A percentile compares a stretch with the other conserved stretches of the same genome.
Evolutionary conservation across 2,797 vertebrate genomes (phyloP).

Genomic region (Sebastes jordani): DNA sequence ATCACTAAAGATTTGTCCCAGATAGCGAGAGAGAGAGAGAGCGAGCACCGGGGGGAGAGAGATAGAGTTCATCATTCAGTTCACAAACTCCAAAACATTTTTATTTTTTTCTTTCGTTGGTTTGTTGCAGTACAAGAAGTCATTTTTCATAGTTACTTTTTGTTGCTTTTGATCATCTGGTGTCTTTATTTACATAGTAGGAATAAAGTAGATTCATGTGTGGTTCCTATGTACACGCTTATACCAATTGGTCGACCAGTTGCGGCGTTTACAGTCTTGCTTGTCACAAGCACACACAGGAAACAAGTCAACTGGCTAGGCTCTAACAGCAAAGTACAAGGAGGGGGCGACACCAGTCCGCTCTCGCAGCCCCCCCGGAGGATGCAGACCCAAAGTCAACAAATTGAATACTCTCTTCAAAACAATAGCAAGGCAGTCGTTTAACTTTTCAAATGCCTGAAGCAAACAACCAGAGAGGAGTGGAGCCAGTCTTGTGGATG

Average conservation of each 20-base stretch:
- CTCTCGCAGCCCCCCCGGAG: constrained; percentile 32
- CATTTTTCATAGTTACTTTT: constrained; percentile 80
- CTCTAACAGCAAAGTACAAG: constrained; percentile 71
- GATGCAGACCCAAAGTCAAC: constrained; percentile 68
- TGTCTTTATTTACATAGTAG: constrained; percentile 85
- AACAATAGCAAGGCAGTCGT: constrained; percentile 75
- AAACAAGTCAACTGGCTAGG: constrained; percentile 73
- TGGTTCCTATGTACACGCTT: constrained; percentile 84
- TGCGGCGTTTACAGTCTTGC: constrained; percentile 65
- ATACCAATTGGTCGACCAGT: constrained; percentile 67
- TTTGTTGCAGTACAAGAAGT: constrained; percentile 85
- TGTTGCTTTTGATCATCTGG: constrained; percentile 86
- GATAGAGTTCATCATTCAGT: constrained; percentile 77
- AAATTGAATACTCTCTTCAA: constrained; percentile 71
- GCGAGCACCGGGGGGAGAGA: constrained; percentile 61
- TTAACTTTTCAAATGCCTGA: constrained; percentile 73
- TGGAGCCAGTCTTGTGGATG: constrained; percentile 59
- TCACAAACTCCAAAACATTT: constrained; percentile 84
- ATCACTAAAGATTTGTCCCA: constrained; percentile 44
- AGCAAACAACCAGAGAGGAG: constrained; percentile 70
- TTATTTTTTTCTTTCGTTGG: constrained; percentile 80
- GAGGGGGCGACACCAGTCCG: constrained; percentile 30
- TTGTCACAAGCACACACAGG: constrained; percentile 69
- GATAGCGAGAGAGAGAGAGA: constrained; percentile 7
- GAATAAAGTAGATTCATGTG: constrained; percentile 82